Conservation (phyloP, 2,797 vertebrate species). For the Dryobates pubescens region DNA sequence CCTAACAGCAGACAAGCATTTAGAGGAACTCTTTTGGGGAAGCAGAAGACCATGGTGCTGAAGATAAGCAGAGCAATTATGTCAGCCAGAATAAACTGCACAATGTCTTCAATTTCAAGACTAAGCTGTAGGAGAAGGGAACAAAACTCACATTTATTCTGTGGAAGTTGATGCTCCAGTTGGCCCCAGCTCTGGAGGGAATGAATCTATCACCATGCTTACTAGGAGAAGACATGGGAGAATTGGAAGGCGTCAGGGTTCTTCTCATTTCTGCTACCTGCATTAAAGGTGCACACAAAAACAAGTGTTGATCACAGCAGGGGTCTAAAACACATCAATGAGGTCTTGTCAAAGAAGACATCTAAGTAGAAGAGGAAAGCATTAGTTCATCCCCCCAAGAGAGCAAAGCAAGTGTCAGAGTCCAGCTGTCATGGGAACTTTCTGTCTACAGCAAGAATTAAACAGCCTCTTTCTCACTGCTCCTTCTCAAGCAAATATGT, state of each 20-base stretch:
- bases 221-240: conserved; percentile 95
- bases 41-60: not conserved
- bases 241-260: conserved; percentile 93
- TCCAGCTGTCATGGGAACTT: not conserved
- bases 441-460: not conserved
- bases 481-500: not conserved
- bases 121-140: not conserved
- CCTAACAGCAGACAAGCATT: not conserved
- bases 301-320: not conserved
- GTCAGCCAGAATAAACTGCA: not conserved
- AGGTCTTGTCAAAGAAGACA: not conserved
- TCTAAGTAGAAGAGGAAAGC: not conserved
- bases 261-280: conserved; percentile 89
- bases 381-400: not conserved
- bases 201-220: conserved; percentile 98
- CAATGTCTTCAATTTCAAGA: not conserved
- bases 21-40: not conserved
- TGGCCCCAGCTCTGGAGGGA: conserved; percentile 95
- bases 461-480: not conserved
- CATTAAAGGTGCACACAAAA: conserved; percentile 24
- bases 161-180: conserved; percentile 99
- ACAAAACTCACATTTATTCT: conserved; percentile 90
- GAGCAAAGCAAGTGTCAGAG: not conserved
- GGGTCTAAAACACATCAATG: not conserved
- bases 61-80: not conserved